Percentiles rank a stretch among this genome's conserved stretches.
phyloP scores from a whole-genome alignment of 2,113 vertebrate genomes.

The Motacilla tschutschensis region DNA sequence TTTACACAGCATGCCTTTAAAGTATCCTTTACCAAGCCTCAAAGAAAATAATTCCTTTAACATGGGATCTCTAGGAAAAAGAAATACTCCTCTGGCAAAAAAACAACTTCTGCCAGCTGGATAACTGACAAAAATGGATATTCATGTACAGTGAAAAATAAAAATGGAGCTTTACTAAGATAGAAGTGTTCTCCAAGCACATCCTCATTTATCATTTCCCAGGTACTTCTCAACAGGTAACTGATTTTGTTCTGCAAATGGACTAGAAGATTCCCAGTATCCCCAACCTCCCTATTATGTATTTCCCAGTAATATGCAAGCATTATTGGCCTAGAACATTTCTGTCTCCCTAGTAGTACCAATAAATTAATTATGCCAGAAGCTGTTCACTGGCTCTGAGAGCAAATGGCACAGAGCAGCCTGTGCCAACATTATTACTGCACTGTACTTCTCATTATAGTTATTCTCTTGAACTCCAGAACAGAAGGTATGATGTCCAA shows the following conservation, averaged over 20 bases:
- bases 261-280: not conserved
- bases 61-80: not conserved
- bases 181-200: not conserved
- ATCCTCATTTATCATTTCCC: not conserved
- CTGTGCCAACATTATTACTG: not conserved
- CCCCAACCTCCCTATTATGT: not conserved
- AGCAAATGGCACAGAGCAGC: not conserved
- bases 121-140: not conserved
- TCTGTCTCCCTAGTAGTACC: slow-evolving; percentile 10
- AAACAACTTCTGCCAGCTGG: not conserved
- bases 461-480: not conserved
- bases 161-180: not conserved
- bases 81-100: not conserved
- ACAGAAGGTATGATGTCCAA: not conserved
- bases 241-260: not conserved
- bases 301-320: slow-evolving; percentile 16
- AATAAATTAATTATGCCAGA: slow-evolving; percentile 30
- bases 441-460: not conserved
- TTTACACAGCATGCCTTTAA: not conserved
- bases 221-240: not conserved
- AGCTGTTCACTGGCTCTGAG: not conserved
- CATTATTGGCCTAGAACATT: not conserved
- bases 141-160: not conserved
- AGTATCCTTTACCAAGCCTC: not conserved
- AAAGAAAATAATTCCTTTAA: not conserved